These are phyloP conservation scores for Microchirus variegatus DNA, from an alignment of 2,797 vertebrate genomes.

Conservation along the genomic window DNA sequence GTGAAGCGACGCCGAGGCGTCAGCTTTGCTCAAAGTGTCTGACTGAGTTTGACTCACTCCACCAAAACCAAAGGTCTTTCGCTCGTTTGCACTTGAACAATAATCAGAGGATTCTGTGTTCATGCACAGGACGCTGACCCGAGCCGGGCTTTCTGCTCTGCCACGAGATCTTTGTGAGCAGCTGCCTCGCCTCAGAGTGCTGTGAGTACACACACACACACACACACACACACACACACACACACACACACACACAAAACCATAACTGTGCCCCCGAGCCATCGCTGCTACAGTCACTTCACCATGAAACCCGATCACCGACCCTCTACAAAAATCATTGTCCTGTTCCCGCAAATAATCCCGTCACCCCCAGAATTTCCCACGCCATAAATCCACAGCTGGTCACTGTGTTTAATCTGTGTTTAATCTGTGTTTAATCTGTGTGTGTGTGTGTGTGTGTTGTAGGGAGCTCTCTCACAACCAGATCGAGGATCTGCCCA, in stretches of 20 bases:
- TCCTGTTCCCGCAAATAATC: constrained; percentile 45
- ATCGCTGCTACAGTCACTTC: constrained; percentile 38
- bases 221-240: not conserved
- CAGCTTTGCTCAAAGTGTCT: constrained; percentile 60
- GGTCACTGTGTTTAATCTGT: constrained; percentile 66
- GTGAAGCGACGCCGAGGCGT: too few species aligned
- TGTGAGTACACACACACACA: constrained; percentile 84
- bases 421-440: constrained; percentile 42
- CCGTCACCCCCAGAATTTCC: constrained; percentile 59
- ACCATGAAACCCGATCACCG: constrained; percentile 60
- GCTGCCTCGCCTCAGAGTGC: constrained; percentile 88
- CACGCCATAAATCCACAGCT: constrained; percentile 64
- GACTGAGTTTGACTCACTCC: constrained; percentile 53
- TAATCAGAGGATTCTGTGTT: constrained; percentile 55
- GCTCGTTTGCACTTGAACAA: constrained; percentile 57
- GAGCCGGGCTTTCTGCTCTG: constrained; percentile 88
- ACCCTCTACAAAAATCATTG: constrained; percentile 26
- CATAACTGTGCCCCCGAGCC: constrained; percentile 46
- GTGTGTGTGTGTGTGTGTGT: constrained; percentile 42
- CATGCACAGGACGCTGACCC: constrained; percentile 88
- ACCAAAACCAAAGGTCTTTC: constrained; percentile 42
- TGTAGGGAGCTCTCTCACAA: constrained; percentile 93
- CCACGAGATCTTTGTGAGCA: constrained; percentile 91
- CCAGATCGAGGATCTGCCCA: constrained; percentile 90
- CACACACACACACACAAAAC: constrained; percentile 34